Base-by-base conservation (phyloP, 2,113 vertebrate species). In the Sphaerodactylus townsendi region DNA sequence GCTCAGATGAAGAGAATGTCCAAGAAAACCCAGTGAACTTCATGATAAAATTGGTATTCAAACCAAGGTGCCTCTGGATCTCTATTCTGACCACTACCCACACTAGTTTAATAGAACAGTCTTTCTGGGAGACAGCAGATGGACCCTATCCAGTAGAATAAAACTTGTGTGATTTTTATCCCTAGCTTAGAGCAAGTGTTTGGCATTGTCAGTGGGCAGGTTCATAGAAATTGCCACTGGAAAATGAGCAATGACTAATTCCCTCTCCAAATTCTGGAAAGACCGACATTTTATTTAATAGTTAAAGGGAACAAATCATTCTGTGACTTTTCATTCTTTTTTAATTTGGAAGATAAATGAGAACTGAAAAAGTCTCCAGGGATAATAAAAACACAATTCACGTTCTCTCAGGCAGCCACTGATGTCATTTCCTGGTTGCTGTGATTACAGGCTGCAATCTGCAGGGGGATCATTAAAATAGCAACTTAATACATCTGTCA, bases 341-440 rank as follows among this genome's bases (percentile, higher is more conserved):
- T 85, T 8, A 17, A 46, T 79, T 88, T 85, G 28, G 90, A 82
- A 87, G 83, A 79, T 88, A 77, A 79, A 87, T 41, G 90, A 79
- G 90, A 85, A 79, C 19, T 92, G 89, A 85, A 91, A 86, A 79
- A 68, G 82, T 87, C 93, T 94, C 91, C 87, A 89, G 92, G 90
- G 91, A 93, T 80, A 90, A 88, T 80, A 66, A 1, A 86, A 93
- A 88, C 90, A 93, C n/a, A n/a, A 93, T 91, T 94, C 94, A 88
- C 44, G 68, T 73, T 92, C 69, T 89, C 91, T 88, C 83, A 1
- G 77, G 91, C 92, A 91, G 84, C 77, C 1, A 11, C 86, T 93
- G 93, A 94, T 91, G 75, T 95, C 94, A 95, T 91, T 94, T 97
- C 94, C 95, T 83, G 70, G 11, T 74, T 78, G 75, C 86, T 37